Percentiles rank a stretch among this genome's conserved stretches.
Evolutionary conservation across 2,797 vertebrate species (phyloP).

Genomic region (Synaphobranchus kaupii): DNA sequence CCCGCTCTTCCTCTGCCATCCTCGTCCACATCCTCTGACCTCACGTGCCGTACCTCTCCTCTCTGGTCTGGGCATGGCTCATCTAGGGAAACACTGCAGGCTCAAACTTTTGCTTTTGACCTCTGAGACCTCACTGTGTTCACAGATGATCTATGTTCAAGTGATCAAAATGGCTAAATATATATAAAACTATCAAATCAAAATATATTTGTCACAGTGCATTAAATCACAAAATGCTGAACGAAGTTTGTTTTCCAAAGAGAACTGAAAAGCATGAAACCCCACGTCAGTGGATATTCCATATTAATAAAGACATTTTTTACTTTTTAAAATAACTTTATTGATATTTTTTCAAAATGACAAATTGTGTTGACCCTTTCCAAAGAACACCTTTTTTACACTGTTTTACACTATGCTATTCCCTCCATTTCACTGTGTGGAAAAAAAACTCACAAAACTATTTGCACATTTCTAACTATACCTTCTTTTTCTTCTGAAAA

Average conservation of each 20-base stretch:
- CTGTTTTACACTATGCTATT: too few species aligned
- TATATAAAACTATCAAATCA: background rate
- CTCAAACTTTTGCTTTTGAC: background rate
- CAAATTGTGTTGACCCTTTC: too few species aligned
- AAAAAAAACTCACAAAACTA: too few species aligned
- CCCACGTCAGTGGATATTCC: too few species aligned
- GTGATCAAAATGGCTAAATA: background rate
- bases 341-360: too few species aligned
- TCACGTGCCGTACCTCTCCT: constrained; percentile 60
- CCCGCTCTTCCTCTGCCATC: constrained; percentile 62
- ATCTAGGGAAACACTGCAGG: constrained; percentile 60
- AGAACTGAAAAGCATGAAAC: background rate
- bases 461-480: too few species aligned
- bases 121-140: background rate
- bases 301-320: too few species aligned
- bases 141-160: background rate
- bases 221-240: background rate
- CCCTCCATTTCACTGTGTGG: too few species aligned
- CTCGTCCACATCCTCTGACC: constrained; percentile 59
- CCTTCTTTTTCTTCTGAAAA: too few species aligned
- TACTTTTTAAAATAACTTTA: too few species aligned
- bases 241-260: background rate
- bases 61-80: constrained; percentile 74
- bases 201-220: background rate
- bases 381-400: too few species aligned